Evolutionary conservation across 2,888 invertebrate species (phyloP).

Genomic region (Zeuzera pyrina): DNA sequence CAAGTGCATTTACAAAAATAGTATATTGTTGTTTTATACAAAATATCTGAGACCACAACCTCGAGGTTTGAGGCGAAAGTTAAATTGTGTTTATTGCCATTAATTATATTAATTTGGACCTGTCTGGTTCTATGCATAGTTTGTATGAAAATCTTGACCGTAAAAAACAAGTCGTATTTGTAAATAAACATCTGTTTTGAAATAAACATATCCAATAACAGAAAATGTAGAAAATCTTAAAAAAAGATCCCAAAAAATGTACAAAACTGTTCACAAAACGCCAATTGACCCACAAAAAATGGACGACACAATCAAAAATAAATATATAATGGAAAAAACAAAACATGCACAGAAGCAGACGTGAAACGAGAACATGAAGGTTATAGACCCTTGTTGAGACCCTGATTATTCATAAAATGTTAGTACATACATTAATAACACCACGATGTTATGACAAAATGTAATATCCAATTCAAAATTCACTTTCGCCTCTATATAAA

Average conservation of each 20-base stretch:
- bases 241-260: not conserved
- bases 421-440: slow-evolving; percentile 27
- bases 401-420: slow-evolving; percentile 24
- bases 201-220: not conserved
- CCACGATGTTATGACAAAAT: slow-evolving; percentile 10
- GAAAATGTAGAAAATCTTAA: not conserved
- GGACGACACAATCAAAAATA: not conserved
- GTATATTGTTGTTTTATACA: slow-evolving; percentile 14
- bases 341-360: slow-evolving; percentile 61
- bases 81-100: no score
- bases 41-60: slow-evolving; percentile 12
- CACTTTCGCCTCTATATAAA: slow-evolving; percentile 24
- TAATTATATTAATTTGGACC: slow-evolving; percentile 13
- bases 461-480: slow-evolving; percentile 11
- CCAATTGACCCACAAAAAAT: not conserved
- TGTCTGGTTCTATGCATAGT: slow-evolving; percentile 18
- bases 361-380: slow-evolving; percentile 12
- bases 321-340: slow-evolving; percentile 17
- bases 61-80: slow-evolving; percentile 39
- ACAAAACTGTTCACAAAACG: not conserved
- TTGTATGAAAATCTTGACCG: not conserved
- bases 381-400: slow-evolving; percentile 30
- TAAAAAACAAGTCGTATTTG: not conserved
- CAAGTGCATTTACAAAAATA: slow-evolving; percentile 6
- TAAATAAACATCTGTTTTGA: not conserved